Percentiles rank a stretch among this genome's conserved stretches.
Conservation (phyloP, 2,113 vertebrate species). For the Sisor rabdophorus region DNA sequence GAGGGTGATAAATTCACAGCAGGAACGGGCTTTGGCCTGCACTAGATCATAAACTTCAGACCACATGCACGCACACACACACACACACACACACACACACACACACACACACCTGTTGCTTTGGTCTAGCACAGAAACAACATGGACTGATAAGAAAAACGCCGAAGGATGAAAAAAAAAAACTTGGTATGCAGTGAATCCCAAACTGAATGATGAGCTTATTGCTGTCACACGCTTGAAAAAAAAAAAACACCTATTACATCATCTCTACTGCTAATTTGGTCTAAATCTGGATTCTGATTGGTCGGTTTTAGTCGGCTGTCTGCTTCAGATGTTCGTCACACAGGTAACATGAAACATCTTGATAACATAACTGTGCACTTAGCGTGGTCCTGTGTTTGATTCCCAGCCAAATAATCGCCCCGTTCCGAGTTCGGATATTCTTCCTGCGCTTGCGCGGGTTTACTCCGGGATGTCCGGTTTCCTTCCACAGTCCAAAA, state of each 20-base stretch:
- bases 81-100: not conserved
- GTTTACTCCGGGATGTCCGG: no score
- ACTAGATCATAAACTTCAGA: conserved; percentile 40
- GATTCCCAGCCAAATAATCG: no score
- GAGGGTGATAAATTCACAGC: conserved; percentile 37
- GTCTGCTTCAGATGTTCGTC: no score
- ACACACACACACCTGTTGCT: not conserved
- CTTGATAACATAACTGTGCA: no score
- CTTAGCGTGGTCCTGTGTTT: no score
- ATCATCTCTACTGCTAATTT: not conserved
- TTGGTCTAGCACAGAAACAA: conserved; percentile 14
- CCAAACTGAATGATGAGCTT: conserved; percentile 41
- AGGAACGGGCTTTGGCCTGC: conserved; percentile 22
- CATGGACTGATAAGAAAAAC: conserved; percentile 29
- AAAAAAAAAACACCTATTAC: not conserved
- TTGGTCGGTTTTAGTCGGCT: no score
- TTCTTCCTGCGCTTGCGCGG: no score
- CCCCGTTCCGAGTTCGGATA: no score
- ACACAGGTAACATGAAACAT: no score
- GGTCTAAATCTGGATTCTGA: no score
- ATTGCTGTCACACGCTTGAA: conserved; percentile 35
- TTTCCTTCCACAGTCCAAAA: no score
- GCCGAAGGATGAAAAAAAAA: conserved; percentile 1
- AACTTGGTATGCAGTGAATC: conserved; percentile 41
- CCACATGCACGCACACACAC: not conserved